Percentiles rank a stretch among this genome's conserved stretches.
phyloP scores from a whole-genome alignment of 1,140 invertebrate genomes.

The Bombus cullumanus region DNA sequence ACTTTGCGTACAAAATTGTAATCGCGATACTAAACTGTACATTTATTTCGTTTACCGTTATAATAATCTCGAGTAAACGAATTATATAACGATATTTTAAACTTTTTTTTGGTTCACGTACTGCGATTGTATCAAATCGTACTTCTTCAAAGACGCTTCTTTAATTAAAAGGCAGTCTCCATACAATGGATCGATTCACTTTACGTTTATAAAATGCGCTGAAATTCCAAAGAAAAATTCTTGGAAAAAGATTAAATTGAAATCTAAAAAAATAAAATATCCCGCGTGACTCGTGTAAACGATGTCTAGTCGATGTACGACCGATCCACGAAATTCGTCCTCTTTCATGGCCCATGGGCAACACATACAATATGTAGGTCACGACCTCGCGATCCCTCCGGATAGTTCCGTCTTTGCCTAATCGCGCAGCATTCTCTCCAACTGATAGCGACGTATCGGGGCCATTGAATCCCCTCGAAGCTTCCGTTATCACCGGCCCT shows the following conservation, averaged over 20 bases:
- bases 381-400: conserved; percentile 63
- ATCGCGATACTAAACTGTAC: too few species aligned
- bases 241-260: too few species aligned
- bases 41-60: too few species aligned
- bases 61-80: too few species aligned
- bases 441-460: conserved; percentile 55
- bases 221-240: too few species aligned
- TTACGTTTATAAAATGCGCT: too few species aligned
- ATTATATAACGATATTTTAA: too few species aligned
- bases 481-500: conserved; percentile 51
- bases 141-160: too few species aligned
- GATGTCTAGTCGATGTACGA: not conserved
- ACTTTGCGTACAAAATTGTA: too few species aligned
- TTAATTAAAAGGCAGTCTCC: too few species aligned
- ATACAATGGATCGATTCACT: too few species aligned
- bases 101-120: too few species aligned
- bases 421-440: conserved; percentile 53
- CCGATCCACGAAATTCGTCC: conserved; percentile 3
- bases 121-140: rapidly evolving
- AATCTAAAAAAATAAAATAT: not conserved
- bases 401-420: conserved; percentile 66
- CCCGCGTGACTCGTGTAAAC: not conserved
- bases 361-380: conserved; percentile 49
- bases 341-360: not conserved
- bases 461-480: conserved; percentile 45